phyloP scores from a whole-genome alignment of 2,888 invertebrate species.

The Hemithea aestivaria region DNA sequence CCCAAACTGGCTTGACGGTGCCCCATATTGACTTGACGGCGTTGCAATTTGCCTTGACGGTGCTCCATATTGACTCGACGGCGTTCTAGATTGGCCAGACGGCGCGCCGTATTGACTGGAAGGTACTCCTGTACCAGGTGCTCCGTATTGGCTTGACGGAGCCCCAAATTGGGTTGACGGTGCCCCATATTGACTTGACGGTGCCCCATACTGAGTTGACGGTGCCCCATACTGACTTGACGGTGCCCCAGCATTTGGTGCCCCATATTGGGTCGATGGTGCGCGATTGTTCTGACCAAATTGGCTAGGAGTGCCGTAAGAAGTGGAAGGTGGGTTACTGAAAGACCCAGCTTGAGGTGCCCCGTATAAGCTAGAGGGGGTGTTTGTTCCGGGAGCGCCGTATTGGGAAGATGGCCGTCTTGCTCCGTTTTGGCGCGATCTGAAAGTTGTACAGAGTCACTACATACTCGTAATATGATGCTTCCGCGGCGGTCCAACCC shows the following conservation, averaged over 20 bases:
- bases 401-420: slow-evolving; percentile 39
- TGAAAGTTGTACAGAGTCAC: slow-evolving; percentile 11
- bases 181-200: slow-evolving; percentile 3
- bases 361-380: too few species aligned
- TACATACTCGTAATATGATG: slow-evolving; percentile 52
- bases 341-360: too few species aligned
- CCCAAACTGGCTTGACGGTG: slow-evolving; percentile 25
- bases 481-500: too few species aligned
- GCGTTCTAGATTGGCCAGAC: neutral
- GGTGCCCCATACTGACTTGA: slow-evolving; percentile 1
- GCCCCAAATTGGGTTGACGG: slow-evolving; percentile 15
- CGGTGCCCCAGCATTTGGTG: slow-evolving; percentile 14
- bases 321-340: too few species aligned
- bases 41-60: slow-evolving; percentile 30
- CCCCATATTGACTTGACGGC: slow-evolving; percentile 24
- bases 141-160: slow-evolving; percentile 7
- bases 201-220: slow-evolving; percentile 18
- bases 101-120: slow-evolving; percentile 27
- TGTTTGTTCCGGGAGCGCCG: too few species aligned
- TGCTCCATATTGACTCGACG: slow-evolving; percentile 20
- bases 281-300: neutral
- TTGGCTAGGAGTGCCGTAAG: too few species aligned
- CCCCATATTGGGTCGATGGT: slow-evolving; percentile 13
- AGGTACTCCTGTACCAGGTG: too few species aligned
- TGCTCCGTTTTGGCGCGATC: slow-evolving; percentile 32